Evolutionary conservation across 2,113 vertebrate species (phyloP).

Genomic region (Chaetura pelagica): DNA sequence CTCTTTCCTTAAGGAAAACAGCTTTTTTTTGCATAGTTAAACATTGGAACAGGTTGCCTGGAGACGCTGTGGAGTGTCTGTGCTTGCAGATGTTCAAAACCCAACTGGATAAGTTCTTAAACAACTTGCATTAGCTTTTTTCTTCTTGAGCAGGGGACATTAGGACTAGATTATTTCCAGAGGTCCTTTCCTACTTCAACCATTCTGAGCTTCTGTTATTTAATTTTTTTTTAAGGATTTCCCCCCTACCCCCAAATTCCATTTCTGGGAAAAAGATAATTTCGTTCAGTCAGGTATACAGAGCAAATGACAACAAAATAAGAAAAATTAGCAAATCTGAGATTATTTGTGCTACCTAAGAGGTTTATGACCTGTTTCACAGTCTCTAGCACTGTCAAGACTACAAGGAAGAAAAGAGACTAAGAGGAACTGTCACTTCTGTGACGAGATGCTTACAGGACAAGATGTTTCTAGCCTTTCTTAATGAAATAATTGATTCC

Average conservation of each 20-base stretch:
- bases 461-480: background rate
- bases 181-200: background rate
- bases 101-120: background rate
- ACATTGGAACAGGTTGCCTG: fast-evolving
- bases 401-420: background rate
- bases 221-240: background rate
- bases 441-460: background rate
- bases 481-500: slow-evolving; percentile 5
- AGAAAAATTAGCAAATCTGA: background rate
- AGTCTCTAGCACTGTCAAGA: background rate
- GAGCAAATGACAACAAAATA: background rate
- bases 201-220: background rate
- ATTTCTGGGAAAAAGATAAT: background rate
- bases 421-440: background rate
- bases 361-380: background rate
- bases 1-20: background rate
- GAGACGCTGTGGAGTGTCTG: background rate
- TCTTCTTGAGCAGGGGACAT: background rate
- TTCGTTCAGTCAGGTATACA: background rate
- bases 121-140: background rate
- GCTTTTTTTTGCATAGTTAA: background rate
- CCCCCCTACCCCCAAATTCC: background rate
- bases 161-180: background rate
- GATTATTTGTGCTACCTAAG: background rate
- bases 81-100: background rate